Evolutionary conservation across 2,113 vertebrate species (phyloP).

Genomic region (Gavia stellata): DNA sequence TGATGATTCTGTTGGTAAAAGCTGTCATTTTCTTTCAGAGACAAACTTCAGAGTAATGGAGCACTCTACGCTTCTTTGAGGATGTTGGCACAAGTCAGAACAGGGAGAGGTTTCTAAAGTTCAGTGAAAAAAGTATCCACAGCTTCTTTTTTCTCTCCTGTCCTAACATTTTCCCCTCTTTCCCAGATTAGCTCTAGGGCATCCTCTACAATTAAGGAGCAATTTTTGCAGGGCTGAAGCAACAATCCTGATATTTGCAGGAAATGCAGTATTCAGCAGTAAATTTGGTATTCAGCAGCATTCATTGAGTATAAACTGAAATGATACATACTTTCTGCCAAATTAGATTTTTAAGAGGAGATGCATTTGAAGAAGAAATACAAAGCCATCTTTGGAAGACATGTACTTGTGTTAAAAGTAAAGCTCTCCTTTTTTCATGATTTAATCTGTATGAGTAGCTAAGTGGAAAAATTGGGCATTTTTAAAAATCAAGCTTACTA

Average conservation of each 20-base stretch:
- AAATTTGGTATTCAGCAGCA: not conserved
- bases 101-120: not conserved
- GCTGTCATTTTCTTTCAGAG: not conserved
- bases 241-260: not conserved
- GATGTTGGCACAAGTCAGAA: not conserved
- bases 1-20: not conserved
- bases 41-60: not conserved
- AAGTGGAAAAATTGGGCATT: not conserved
- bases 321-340: not conserved
- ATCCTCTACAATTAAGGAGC: not conserved
- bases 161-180: not conserved
- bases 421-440: not conserved
- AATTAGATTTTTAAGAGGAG: not conserved
- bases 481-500: not conserved
- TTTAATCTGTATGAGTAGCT: not conserved
- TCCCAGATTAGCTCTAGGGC: not conserved
- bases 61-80: not conserved
- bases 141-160: not conserved
- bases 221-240: not conserved
- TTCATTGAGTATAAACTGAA: not conserved
- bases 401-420: not conserved
- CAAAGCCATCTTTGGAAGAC: not conserved
- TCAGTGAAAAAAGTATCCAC: not conserved
- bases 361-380: not conserved
- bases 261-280: not conserved